Evolutionary conservation across 1,140 invertebrate genomes (phyloP).

Genomic region (Sesamia nonagrioides): DNA sequence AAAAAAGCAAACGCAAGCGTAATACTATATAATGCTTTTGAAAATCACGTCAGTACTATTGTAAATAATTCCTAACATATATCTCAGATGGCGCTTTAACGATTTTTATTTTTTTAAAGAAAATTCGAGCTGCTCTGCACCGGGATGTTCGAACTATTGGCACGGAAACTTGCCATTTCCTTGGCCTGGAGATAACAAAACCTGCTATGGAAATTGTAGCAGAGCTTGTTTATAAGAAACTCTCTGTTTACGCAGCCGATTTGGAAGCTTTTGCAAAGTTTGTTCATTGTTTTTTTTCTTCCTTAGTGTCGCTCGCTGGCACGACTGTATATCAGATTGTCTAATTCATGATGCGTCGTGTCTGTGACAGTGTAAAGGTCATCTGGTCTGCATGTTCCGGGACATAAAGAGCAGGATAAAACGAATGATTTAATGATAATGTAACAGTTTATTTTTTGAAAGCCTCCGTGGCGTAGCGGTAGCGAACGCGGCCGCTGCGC

Average conservation of each 20-base stretch:
- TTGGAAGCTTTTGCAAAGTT: constrained; percentile 89
- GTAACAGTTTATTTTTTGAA: no score
- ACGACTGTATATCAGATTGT: no score
- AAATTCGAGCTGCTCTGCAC: constrained; percentile 81
- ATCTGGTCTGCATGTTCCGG: no score
- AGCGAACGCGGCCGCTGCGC: no score
- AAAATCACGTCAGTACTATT: no score
- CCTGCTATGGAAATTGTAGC: constrained; percentile 84
- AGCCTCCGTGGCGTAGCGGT: no score
- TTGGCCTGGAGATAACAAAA: constrained; percentile 82
- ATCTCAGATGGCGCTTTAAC: constrained; percentile 56
- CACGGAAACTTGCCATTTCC: constrained; percentile 80
- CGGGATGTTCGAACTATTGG: constrained; percentile 81
- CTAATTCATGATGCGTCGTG: no score
- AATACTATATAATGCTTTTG: neutral
- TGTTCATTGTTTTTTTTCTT: constrained; percentile 36
- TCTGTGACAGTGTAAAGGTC: no score
- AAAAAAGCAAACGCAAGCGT: neutral
- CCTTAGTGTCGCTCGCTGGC: no score
- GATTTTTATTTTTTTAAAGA: constrained; percentile 75
- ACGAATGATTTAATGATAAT: no score
- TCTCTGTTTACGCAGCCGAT: constrained; percentile 84
- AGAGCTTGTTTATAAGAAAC: constrained; percentile 86
- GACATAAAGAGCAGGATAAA: no score
- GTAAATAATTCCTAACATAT: neutral